Conservation (phyloP, 2,888 invertebrate genomes). For the Hermaeophaga mercurialis region DNA sequence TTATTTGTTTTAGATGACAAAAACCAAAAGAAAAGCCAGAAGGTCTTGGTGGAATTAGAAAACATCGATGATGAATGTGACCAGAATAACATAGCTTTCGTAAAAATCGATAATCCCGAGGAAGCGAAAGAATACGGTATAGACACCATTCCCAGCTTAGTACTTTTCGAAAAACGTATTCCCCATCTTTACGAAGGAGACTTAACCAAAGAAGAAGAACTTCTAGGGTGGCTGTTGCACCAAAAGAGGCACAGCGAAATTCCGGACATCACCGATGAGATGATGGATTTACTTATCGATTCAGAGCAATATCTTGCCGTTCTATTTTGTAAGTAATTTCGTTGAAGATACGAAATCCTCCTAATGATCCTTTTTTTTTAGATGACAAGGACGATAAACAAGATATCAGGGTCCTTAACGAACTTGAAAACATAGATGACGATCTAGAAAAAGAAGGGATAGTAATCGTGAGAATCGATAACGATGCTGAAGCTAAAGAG, state of each 20-base stretch:
- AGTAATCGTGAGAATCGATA: constrained; percentile 87
- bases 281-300: constrained; percentile 89
- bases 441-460: constrained; percentile 89
- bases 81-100: constrained; percentile 88
- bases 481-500: constrained; percentile 87
- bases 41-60: constrained; percentile 81
- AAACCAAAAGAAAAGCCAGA: constrained; percentile 88
- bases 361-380: constrained; percentile 48
- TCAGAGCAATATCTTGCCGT: constrained; percentile 82
- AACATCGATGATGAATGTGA: constrained; percentile 95
- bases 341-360: not conserved
- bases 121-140: constrained; percentile 91
- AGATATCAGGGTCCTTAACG: constrained; percentile 84
- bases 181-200: constrained; percentile 69
- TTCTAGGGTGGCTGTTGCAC: constrained; percentile 88
- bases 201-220: constrained; percentile 86
- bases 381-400: constrained; percentile 91
- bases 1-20: constrained; percentile 74
- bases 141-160: constrained; percentile 80
- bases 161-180: constrained; percentile 70
- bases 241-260: constrained; percentile 91
- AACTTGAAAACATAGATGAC: constrained; percentile 91
- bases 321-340: constrained; percentile 84
- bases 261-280: constrained; percentile 90
- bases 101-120: constrained; percentile 86